Conservation (phyloP, 1,140 invertebrate genomes). For the Apis dorsata region DNA sequence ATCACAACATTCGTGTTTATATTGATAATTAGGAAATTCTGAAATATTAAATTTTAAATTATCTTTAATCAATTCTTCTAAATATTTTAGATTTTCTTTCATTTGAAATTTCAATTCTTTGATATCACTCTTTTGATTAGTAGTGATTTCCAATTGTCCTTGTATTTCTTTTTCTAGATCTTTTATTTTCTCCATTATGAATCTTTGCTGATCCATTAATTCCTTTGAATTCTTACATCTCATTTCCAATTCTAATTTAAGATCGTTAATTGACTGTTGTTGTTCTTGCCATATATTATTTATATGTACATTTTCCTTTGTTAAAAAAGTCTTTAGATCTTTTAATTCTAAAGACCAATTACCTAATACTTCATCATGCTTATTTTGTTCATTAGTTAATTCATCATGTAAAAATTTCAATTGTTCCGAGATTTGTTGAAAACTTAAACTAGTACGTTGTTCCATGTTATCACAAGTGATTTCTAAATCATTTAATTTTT, state of each 20-base stretch:
- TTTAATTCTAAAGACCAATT: conserved; percentile 64
- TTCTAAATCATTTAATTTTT: conserved; percentile 58
- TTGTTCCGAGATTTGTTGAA: conserved; percentile 58
- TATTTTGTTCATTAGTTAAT: conserved; percentile 38
- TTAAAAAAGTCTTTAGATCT: conserved; percentile 82
- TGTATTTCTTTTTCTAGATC: conserved; percentile 46
- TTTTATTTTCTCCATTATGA: conserved; percentile 57
- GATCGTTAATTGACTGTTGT: conserved; percentile 66
- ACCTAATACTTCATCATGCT: conserved; percentile 27
- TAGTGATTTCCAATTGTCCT: conserved; percentile 22
- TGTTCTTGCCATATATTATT: conserved; percentile 74
- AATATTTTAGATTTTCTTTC: conserved; percentile 63
- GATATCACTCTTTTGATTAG: conserved; percentile 39
- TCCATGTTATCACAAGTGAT: conserved; percentile 50
- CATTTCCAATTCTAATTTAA: conserved; percentile 74
- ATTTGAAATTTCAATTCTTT: conserved; percentile 66
- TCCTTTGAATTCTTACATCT: conserved; percentile 71
- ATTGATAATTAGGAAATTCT: conserved; percentile 9
- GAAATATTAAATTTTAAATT: not conserved
- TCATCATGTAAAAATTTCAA: conserved; percentile 54
- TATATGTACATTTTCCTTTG: conserved; percentile 71
- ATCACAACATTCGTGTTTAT: conserved; percentile 12
- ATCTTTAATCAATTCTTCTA: conserved; percentile 64
- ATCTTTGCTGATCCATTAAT: conserved; percentile 59
- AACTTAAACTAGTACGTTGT: conserved; percentile 43